Evolutionary conservation across 2,113 vertebrate species (phyloP).

Genomic region (Peucedramus taeniatus): DNA sequence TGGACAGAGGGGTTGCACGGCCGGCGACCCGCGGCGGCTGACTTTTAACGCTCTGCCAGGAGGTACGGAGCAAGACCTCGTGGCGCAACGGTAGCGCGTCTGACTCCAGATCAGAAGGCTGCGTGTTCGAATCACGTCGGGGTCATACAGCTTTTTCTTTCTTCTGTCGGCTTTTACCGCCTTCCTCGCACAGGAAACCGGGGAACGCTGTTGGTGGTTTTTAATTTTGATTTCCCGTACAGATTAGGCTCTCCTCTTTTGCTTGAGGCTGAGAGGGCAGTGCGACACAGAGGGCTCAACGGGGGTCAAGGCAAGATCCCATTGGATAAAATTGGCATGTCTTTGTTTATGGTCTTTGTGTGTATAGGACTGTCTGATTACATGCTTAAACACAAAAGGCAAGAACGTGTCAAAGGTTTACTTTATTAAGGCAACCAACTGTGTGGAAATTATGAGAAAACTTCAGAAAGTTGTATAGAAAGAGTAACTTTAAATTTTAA

Average conservation of each 20-base stretch:
- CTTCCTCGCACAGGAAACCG: fast-evolving
- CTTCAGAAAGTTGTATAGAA: not conserved
- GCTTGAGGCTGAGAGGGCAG: not conserved
- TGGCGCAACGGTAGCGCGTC: constrained; percentile 76
- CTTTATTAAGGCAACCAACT: not conserved
- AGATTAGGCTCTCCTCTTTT: not conserved
- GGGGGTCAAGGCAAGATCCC: too few relatives aligned
- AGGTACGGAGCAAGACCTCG: not conserved
- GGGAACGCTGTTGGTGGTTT: fast-evolving
- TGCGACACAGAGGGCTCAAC: not conserved
- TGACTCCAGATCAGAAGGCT: constrained; percentile 80
- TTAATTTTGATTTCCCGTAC: fast-evolving
- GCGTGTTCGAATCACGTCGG: constrained; percentile 79
- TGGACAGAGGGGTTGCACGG: fast-evolving
- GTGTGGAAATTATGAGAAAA: not conserved
- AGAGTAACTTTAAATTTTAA: not conserved
- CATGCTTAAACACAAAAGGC: fast-evolving
- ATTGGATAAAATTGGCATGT: fast-evolving
- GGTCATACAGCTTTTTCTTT: fast-evolving
- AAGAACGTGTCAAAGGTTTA: not conserved
- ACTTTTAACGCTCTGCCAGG: fast-evolving
- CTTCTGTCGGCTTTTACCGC: fast-evolving
- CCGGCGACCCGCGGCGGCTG: fast-evolving
- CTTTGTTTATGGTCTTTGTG: not conserved
- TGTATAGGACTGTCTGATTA: not conserved